Percentiles rank a stretch among this genome's conserved stretches.
Conservation (phyloP, 2,113 vertebrate genomes). For the Pogonocichla stellata region DNA sequence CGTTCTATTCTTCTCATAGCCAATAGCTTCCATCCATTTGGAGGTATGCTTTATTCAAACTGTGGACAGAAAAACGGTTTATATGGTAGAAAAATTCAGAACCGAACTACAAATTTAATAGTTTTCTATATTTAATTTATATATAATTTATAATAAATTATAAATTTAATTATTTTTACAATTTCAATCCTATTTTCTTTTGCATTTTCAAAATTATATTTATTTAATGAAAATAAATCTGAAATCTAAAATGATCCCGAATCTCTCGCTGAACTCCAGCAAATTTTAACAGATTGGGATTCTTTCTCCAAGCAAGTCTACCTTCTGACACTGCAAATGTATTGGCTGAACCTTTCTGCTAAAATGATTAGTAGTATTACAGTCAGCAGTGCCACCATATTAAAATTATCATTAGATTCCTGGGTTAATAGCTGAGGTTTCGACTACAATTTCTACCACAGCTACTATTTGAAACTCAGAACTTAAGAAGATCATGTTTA, state of each 20-base stretch:
- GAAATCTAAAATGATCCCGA: not conserved
- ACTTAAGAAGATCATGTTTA: not conserved
- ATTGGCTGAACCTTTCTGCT: not conserved
- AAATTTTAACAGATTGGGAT: not conserved
- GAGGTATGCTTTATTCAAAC: not conserved
- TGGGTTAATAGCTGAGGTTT: not conserved
- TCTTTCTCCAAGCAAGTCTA: not conserved
- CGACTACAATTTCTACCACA: not conserved
- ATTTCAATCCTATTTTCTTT: not conserved
- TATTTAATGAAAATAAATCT: not conserved
- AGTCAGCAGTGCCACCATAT: not conserved
- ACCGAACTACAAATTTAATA: not conserved
- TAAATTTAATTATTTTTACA: not conserved
- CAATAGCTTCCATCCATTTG: not conserved
- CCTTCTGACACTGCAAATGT: not conserved
- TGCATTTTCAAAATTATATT: not conserved
- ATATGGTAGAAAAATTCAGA: not conserved
- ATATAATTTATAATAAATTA: too few species aligned
- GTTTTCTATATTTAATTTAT: too few species aligned
- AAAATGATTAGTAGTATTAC: not conserved
- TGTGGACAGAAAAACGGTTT: not conserved
- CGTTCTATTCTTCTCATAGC: not conserved
- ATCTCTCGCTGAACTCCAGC: not conserved
- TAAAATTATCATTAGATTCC: not conserved
- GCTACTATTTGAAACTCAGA: not conserved